A percentile compares a stretch with the other conserved stretches of the same genome.
Conservation (phyloP, 2,113 vertebrate genomes). For the Leuciscus idus region DNA sequence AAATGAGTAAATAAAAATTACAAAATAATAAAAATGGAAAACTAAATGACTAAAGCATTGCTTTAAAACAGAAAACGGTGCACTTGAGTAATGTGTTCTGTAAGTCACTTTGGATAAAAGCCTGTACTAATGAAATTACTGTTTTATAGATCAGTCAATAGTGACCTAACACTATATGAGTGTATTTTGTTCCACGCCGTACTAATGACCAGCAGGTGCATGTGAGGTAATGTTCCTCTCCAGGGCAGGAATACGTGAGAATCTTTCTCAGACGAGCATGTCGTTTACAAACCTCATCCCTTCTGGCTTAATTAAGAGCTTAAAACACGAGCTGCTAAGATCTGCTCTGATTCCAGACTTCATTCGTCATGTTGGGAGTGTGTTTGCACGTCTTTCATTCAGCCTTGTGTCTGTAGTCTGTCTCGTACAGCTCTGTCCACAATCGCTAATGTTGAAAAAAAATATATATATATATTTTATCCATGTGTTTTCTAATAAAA, state of each 20-base stretch:
- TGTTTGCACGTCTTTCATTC: slow-evolving; percentile 62
- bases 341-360: slow-evolving; percentile 45
- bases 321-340: slow-evolving; percentile 53
- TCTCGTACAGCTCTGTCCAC: too few relatives aligned
- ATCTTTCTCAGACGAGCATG: slow-evolving; percentile 18
- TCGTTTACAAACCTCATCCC: slow-evolving; percentile 47
- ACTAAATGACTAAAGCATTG: neutral
- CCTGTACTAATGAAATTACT: neutral
- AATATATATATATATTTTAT: too few relatives aligned
- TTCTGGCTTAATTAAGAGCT: slow-evolving; percentile 68
- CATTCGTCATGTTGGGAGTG: slow-evolving; percentile 8
- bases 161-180: neutral
- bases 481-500: too few relatives aligned
- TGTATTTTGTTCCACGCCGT: neutral
- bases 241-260: neutral
- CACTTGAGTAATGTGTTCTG: neutral
- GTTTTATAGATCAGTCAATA: neutral
- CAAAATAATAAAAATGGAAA: neutral
- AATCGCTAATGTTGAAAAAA: too few relatives aligned
- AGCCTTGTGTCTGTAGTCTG: too few relatives aligned
- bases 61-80: too few relatives aligned
- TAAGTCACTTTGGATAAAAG: neutral
- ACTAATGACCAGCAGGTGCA: neutral
- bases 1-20: too few relatives aligned
- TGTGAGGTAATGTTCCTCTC: neutral